Base-by-base conservation (phyloP, 2,113 vertebrate genomes). In the Hippocampus zosterae region DNA sequence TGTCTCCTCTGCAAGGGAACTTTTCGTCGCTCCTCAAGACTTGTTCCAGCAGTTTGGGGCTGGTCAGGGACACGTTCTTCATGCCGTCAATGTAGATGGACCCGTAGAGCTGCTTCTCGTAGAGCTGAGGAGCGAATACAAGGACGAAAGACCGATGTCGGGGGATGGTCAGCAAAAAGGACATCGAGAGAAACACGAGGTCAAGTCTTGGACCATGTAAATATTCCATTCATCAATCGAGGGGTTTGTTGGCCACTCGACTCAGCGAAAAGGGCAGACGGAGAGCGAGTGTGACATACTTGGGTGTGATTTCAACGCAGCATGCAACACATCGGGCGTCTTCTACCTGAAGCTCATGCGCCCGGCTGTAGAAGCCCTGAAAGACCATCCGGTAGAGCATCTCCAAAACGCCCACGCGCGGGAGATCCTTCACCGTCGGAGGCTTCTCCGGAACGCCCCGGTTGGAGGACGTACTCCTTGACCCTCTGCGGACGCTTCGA, bases 1-100 rank as follows among this genome's bases (percentile, higher is more conserved):
- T 96, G 87, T 93, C 88, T 0, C 90, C 92, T 59, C 97, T 83
- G 57, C 82, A 52, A 0, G 96, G 97, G 74, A 94, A 94, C 79
- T 94, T 97, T 46, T 92, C 94, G n/a, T 98, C 96, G 60, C 94
- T 95, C 57, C 96, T 91, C 63, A 98, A 70, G 59, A 96, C 62
- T 56, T 95, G 92, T 82, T 98, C 95, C 81, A 97, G 56, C 44
- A 97, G 86, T 25, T 93, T 86, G 0, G 91, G 92, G 40, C 92
- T 95, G 80, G 89, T 93, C 2, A 98, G 76, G 5, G 91, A 80
- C 76, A 99, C 91, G 0, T 76, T 23, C 3, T 66, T 69, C 0
- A 81, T 40, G 53, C 85, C 53, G 0, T 88, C 81, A 71, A 75
- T 90, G 93, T 93, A 98, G 0, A 99, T 93, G 3, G 94, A 91